Conservation (phyloP, 2,888 invertebrate genomes). For the Trissolcus brochymenae region DNA sequence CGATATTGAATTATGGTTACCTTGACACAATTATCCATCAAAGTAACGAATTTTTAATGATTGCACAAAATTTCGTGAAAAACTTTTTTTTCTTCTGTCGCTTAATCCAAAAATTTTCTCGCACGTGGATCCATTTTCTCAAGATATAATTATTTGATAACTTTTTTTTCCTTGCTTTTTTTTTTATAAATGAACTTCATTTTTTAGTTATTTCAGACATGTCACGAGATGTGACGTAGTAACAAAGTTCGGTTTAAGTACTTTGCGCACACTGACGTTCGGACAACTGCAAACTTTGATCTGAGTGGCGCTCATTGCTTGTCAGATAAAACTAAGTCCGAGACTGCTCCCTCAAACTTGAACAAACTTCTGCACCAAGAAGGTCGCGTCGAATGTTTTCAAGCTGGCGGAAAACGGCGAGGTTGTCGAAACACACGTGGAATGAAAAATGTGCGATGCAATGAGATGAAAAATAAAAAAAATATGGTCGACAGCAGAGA, state of each 20-base stretch:
- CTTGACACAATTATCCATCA: constrained; percentile 29
- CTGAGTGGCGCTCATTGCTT: not conserved
- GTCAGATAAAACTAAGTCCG: constrained; percentile 5
- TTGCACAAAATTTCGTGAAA: constrained; percentile 10
- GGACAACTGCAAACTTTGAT: constrained; percentile 1
- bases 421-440: not conserved
- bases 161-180: no score
- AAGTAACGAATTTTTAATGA: constrained; percentile 24
- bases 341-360: not conserved
- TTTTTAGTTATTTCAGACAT: not conserved
- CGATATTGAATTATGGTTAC: constrained; percentile 18
- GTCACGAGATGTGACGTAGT: not conserved
- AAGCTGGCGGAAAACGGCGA: not conserved
- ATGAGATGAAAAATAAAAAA: constrained; percentile 9
- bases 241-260: no score
- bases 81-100: constrained; percentile 7
- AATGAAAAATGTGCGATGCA: not conserved
- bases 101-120: not conserved
- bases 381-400: not conserved
- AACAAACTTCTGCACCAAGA: not conserved
- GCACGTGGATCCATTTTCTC: not conserved
- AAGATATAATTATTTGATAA: not conserved
- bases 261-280: not conserved
- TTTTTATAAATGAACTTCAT: not conserved
- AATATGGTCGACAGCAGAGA: not conserved